A percentile compares a stretch with the other conserved stretches of the same genome.
Conservation (phyloP, 1,140 invertebrate genomes). For the Uloborus diversus region DNA sequence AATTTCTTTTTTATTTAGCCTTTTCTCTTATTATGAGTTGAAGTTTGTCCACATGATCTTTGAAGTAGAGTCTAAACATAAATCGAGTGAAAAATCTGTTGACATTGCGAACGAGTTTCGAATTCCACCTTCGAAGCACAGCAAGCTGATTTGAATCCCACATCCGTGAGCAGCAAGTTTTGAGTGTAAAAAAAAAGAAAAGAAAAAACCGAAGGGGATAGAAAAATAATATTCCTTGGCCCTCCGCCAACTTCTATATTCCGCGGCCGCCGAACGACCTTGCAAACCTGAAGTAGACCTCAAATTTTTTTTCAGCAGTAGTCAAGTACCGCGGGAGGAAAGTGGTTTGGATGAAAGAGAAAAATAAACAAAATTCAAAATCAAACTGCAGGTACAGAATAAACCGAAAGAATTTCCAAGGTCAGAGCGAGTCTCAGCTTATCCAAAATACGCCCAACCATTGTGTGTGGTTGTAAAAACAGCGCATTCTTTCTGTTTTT, state of each 20-base stretch:
- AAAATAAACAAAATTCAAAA: slow-evolving; percentile 16
- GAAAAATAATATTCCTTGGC: slow-evolving; percentile 10
- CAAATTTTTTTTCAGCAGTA: not conserved
- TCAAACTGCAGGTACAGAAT: slow-evolving; percentile 9
- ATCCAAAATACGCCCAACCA: slow-evolving; percentile 34
- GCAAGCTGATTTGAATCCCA: slow-evolving; percentile 1
- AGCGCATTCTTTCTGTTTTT: slow-evolving; percentile 20
- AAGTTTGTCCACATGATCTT: no score
- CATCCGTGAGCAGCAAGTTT: slow-evolving; percentile 13
- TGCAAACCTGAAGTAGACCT: not conserved
- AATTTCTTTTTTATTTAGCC: no score
- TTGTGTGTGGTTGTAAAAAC: slow-evolving; percentile 17
- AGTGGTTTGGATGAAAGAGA: slow-evolving; percentile 18
- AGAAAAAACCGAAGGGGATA: not conserved
- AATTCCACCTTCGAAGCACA: no score
- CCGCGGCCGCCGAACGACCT: slow-evolving; percentile 11
- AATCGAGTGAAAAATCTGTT: not conserved
- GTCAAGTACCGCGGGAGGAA: slow-evolving; percentile 2
- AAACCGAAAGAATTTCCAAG: slow-evolving; percentile 34
- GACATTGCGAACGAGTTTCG: not conserved
- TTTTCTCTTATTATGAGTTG: no score
- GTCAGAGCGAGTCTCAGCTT: slow-evolving; percentile 22
- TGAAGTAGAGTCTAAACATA: no score
- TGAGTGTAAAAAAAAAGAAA: not conserved
- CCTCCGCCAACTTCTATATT: slow-evolving; percentile 13